Base-by-base conservation (phyloP, 2,888 invertebrate genomes). In the Margaritifera margaritifera region DNA sequence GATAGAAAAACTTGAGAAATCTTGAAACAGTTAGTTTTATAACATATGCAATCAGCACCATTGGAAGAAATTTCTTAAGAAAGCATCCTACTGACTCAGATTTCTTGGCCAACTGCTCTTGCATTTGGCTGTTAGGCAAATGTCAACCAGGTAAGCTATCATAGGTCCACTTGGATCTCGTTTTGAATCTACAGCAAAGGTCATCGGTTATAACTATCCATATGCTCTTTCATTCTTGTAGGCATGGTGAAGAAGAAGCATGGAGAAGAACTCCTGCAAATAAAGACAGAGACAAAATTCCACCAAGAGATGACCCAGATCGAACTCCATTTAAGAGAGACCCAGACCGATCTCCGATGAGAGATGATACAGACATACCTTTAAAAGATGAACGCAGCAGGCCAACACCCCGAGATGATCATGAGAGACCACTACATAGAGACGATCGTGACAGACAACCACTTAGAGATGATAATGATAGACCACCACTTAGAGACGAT, bases 381-480 rank as follows among this genome's bases (percentile, higher is more conserved):
- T 63, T 55, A 25, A 42, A 60, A 50, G 64, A 64, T 19, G 55
- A 65, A 24, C 31, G 53, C 22, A 59, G 63, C 56, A 51, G 68
- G 69, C 54, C 62, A 54, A n/a, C 60, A 56, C 54, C 61, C 66
- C 22, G 64, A 72, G 24, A 66, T 69, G 18, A 50, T 59, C 25
- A 62, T 68, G 18, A 66, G 76, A 19, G 78, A 76, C 31, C 68
- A 74, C 15, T 71, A 58, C 15, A 42, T 61, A 42, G 58, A 52
- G 15, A 24, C 18, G 27, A 69, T 18, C 66, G 72, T 62, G 71
- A 71, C 11, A 59, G 69, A 5, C 54, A 31, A 20, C 66, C 57
- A 51, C 54, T 63, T 20, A 58, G 77, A 25, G 79, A 78, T 71
- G 77, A 74, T 25, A 61, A 68, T 56, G 69, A 68, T 25, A 42